phyloP scores from a whole-genome alignment of 2,888 invertebrate genomes.

The Metopia argyrocephala region DNA sequence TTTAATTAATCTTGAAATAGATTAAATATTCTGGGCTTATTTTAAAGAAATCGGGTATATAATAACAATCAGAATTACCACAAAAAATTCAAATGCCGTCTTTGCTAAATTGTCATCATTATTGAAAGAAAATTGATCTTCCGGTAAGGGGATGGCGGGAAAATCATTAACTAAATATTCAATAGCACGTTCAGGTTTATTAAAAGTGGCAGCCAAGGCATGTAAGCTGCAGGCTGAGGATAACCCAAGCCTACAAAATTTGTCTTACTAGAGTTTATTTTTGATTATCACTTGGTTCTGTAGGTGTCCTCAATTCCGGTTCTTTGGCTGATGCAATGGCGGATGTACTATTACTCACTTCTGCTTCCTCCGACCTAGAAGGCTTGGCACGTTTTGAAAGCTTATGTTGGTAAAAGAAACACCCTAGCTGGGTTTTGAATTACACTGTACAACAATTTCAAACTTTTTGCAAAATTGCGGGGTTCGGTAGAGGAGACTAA shows the following conservation, averaged over 20 bases:
- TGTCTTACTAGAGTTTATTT: constrained; percentile 62
- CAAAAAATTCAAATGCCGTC: constrained; percentile 89
- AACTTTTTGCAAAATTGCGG: too few relatives aligned
- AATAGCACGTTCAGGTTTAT: constrained; percentile 97
- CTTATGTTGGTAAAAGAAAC: too few relatives aligned
- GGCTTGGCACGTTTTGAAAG: neutral
- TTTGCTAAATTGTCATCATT: constrained; percentile 63
- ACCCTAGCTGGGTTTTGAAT: too few relatives aligned
- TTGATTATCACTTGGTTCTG: constrained; percentile 35
- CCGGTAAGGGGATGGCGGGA: constrained; percentile 77
- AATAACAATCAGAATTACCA: constrained; percentile 94
- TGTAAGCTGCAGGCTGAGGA: constrained; percentile 86
- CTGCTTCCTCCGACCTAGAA: neutral
- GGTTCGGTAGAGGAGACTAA: too few relatives aligned
- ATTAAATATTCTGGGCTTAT: too few relatives aligned
- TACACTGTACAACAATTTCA: too few relatives aligned
- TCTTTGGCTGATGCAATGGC: constrained; percentile 24
- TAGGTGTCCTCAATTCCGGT: constrained; percentile 41
- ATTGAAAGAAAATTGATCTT: constrained; percentile 49
- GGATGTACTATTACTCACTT: constrained; percentile 15
- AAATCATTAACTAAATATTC: constrained; percentile 96
- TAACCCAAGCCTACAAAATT: constrained; percentile 89
- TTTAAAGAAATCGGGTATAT: too few relatives aligned
- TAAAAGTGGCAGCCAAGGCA: constrained; percentile 95
- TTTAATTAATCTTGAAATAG: too few relatives aligned